Conservation (phyloP, 2,888 invertebrate genomes). For the Bhutanitis thaidina region DNA sequence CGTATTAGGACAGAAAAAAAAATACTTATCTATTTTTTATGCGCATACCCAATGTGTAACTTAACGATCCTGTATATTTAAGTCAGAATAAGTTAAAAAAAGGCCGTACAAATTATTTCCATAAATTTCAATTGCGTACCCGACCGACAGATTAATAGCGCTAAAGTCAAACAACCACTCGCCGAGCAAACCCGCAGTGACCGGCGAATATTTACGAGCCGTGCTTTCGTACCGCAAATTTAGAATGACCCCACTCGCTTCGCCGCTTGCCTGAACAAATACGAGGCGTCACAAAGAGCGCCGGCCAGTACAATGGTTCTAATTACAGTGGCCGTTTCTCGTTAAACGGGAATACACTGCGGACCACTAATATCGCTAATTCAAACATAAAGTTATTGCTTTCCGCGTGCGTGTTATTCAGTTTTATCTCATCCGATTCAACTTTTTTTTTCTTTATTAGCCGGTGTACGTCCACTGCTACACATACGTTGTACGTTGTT, state of each 20-base stretch:
- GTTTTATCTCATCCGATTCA: no score
- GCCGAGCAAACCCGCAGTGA: conserved; percentile 6
- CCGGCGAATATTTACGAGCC: conserved; percentile 40
- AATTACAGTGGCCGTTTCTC: conserved; percentile 28
- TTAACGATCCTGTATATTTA: no score
- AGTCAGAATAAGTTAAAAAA: not conserved
- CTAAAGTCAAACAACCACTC: conserved; percentile 25
- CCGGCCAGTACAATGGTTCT: conserved; percentile 24
- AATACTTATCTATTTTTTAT: no score
- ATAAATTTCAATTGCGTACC: conserved; percentile 8
- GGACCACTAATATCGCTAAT: conserved; percentile 13
- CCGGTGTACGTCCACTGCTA: no score
- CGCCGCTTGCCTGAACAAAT: conserved; percentile 11
- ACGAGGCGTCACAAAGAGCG: conserved; percentile 15
- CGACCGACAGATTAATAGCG: conserved; percentile 33
- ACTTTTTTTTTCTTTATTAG: no score
- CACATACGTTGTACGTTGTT: no score
- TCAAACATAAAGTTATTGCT: conserved; percentile 10
- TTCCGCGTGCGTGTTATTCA: not conserved
- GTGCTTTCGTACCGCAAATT: conserved; percentile 22
- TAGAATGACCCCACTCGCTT: conserved; percentile 12
- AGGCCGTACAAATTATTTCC: conserved; percentile 4
- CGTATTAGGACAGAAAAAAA: no score
- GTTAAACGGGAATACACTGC: not conserved
- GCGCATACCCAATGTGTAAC: no score